Base-by-base conservation (phyloP, 2,888 invertebrate species). In the Eupithecia vulgata region DNA sequence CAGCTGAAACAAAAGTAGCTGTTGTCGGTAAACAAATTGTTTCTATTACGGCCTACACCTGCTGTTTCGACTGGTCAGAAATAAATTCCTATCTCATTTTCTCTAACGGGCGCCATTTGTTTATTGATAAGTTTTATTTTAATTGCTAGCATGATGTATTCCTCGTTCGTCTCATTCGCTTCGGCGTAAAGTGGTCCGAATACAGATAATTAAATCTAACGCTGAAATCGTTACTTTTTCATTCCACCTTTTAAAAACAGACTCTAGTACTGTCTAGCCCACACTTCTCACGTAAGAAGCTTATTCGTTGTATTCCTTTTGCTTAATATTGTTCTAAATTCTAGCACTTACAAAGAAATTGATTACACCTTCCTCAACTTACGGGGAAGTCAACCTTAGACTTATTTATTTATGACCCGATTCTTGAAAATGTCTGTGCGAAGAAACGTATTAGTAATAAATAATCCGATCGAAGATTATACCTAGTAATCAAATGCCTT, bases 21-120 rank as follows among this genome's bases (percentile, higher is more conserved):
- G 70, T 30, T 88, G 87, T 87, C 90, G 87, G 91, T 90, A 91
- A 91, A 92, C 92, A 93, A 94, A 92, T 93, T 89, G 90, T 85
- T 87, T 88, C 88, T 87, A 90, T 88, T 90, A 89, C 85, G 87
- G 87, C 84, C 85, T 87, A 87, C 89, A 90, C 88, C 92, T 91
- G 91, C 86, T 87, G 87, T 87, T 84, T 84, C 83, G 84, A 85
- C 87, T 87, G 84, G 89, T 81, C 79, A 71, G 81, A 85, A 85
- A 90, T 88, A 87, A 89, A 89, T 90, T 89, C 84, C 81, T 83
- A 83, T 80, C 85, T 83, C 84, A 77, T 84, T 84, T 81, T 76
- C 81, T 77, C 75, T 80, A 81, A 81, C 81, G 83, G 79, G 82
- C 82, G 84, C 85, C 83, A 82, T 86, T 86, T 87, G 82, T 80